Percentiles rank a stretch among this genome's conserved stretches.
phyloP scores from a whole-genome alignment of 2,113 vertebrate species.

The Scytalopus superciliaris region DNA sequence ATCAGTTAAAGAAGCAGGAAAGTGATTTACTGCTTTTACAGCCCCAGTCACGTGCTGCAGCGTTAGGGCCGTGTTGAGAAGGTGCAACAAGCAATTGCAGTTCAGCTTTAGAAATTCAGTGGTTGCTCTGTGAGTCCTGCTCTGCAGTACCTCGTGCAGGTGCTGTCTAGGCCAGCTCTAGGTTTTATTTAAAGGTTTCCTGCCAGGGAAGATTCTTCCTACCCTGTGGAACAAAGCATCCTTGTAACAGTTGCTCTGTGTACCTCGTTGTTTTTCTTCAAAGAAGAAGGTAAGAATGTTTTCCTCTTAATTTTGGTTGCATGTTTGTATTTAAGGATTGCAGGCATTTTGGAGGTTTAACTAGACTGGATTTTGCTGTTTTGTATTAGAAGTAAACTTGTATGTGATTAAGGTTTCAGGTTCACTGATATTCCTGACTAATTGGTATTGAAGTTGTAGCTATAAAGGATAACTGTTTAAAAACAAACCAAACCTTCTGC shows the following conservation, averaged over 20 bases:
- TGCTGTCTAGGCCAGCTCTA: not conserved
- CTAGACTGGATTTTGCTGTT: not conserved
- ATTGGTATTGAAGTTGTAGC: not conserved
- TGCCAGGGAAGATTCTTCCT: not conserved
- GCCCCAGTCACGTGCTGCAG: not conserved
- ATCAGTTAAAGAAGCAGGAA: not conserved
- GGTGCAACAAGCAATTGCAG: not conserved
- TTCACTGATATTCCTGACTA: not conserved
- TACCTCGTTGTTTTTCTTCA: not conserved
- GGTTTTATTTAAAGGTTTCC: not conserved
- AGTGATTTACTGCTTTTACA: not conserved
- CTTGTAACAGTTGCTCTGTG: not conserved
- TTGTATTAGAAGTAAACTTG: not conserved
- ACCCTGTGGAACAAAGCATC: not conserved
- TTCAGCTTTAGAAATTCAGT: not conserved
- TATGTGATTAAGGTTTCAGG: not conserved
- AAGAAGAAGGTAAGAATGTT: constrained; percentile 9
- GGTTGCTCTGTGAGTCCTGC: accelerated
- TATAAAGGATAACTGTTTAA: not conserved
- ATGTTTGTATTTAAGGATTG: not conserved
- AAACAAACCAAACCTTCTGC: not conserved
- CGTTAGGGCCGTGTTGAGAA: not conserved
- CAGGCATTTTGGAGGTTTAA: not conserved
- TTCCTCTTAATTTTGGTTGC: not conserved
- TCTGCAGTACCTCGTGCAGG: not conserved